These are phyloP conservation scores for Trissolcus japonicus DNA, from an alignment of 2,888 invertebrate genomes.

Conservation along the genomic window DNA sequence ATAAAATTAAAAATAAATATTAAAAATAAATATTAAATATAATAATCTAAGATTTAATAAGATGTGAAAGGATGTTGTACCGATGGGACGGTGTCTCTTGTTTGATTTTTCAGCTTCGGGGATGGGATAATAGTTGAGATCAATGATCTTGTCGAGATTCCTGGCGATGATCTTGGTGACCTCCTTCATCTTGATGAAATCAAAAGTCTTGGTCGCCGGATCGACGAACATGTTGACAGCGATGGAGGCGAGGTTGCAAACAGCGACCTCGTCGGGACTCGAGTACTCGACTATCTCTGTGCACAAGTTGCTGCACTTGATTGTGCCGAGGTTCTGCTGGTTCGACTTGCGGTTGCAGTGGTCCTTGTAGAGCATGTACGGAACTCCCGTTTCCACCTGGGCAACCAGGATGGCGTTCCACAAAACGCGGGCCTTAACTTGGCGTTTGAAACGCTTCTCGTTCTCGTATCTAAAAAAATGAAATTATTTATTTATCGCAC, in stretches of 20 bases:
- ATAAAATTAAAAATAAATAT: background rate
- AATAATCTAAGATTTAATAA: constrained; percentile 9
- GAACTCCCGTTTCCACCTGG: constrained; percentile 98
- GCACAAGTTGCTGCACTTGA: constrained; percentile 97
- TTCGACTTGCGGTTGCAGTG: constrained; percentile 97
- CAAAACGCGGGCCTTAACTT: constrained; percentile 88
- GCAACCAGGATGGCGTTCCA: constrained; percentile 97
- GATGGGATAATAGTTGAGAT: constrained; percentile 96
- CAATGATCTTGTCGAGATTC: constrained; percentile 98
- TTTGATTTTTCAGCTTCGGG: constrained; percentile 93
- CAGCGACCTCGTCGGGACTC: constrained; percentile 94
- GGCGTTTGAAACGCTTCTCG: constrained; percentile 83
- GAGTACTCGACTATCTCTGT: constrained; percentile 99
- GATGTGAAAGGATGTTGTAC: constrained; percentile 67
- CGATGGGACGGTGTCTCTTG: constrained; percentile 89
- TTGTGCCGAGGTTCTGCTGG: constrained; percentile 98
- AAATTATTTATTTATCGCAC: too few relatives aligned
- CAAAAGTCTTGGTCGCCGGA: constrained; percentile 84
- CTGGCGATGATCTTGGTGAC: constrained; percentile 92
- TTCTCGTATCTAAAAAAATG: constrained; percentile 83
- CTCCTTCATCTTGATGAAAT: constrained; percentile 90
- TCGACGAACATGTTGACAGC: constrained; percentile 96
- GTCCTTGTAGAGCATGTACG: constrained; percentile 98
- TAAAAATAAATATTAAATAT: too few relatives aligned
- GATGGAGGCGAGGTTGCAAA: constrained; percentile 98